Evolutionary conservation across 2,888 invertebrate genomes (phyloP).

Genomic region (Scaptomyza cyrtandrae): DNA sequence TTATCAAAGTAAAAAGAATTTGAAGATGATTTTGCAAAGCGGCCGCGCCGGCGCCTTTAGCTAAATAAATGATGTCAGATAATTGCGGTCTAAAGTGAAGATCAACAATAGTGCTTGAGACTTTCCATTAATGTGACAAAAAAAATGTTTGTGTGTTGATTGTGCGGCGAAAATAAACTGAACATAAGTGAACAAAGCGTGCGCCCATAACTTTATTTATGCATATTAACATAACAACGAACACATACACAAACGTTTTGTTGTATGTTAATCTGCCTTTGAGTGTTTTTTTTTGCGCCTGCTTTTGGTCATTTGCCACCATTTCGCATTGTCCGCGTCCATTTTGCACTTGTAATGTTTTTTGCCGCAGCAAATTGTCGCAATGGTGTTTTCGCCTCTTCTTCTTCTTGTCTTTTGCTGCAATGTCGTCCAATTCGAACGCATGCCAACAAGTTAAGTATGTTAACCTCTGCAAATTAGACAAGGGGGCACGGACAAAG

Average conservation of each 20-base stretch:
- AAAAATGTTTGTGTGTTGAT: background rate
- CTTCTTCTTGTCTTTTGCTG: slow-evolving; percentile 56
- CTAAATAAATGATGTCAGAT: slow-evolving; percentile 2
- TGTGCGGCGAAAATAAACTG: too few relatives aligned
- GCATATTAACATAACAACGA: background rate
- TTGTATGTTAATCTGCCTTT: slow-evolving; percentile 7
- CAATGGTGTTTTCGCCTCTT: slow-evolving; percentile 48
- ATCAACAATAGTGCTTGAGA: background rate
- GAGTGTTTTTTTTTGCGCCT: background rate
- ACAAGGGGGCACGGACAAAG: slow-evolving; percentile 26
- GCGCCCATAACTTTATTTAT: too few relatives aligned
- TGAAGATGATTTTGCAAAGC: slow-evolving; percentile 29
- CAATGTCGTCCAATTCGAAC: slow-evolving; percentile 64
- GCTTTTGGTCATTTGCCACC: slow-evolving; percentile 32
- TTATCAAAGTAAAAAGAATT: slow-evolving; percentile 16
- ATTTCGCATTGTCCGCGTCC: slow-evolving; percentile 10
- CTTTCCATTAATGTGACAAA: background rate
- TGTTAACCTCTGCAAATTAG: slow-evolving; percentile 76
- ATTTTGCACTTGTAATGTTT: slow-evolving; percentile 39
- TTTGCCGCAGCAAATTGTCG: slow-evolving; percentile 75
- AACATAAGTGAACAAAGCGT: background rate
- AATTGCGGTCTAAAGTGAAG: slow-evolving; percentile 9
- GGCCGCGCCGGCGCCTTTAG: slow-evolving; percentile 60
- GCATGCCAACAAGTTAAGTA: slow-evolving; percentile 78
- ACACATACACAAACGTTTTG: background rate